phyloP scores from a whole-genome alignment of 1,140 invertebrate species.

The Protaetia brevitarsis region DNA sequence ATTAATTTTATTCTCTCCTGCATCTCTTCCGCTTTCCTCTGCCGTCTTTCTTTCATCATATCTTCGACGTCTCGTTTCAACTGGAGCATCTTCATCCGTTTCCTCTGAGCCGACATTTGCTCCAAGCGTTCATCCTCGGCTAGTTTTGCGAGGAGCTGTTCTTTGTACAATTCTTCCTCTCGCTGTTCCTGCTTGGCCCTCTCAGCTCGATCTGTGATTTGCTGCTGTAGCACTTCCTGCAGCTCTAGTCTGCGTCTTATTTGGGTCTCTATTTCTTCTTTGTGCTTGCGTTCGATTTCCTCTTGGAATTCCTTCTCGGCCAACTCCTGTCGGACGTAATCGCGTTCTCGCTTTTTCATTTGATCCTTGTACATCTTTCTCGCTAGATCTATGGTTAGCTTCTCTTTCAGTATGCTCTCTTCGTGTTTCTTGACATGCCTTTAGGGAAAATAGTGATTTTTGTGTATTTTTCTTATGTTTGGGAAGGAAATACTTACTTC shows the following conservation, averaged over 20 bases:
- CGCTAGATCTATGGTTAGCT: background rate
- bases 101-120: conserved; percentile 43
- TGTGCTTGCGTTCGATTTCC: background rate
- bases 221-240: background rate
- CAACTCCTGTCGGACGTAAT: background rate
- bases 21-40: conserved; percentile 42
- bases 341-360: background rate
- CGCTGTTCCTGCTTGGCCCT: conserved; percentile 27
- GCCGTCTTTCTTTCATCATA: conserved; percentile 41
- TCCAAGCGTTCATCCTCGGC: conserved; percentile 44
- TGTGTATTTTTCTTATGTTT: background rate
- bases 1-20: conserved; percentile 37
- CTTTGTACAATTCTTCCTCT: conserved; percentile 37
- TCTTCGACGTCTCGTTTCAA: conserved; percentile 41
- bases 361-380: background rate
- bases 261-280: background rate
- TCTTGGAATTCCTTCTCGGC: background rate
- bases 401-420: background rate
- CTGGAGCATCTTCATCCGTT: conserved; percentile 43
- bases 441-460: background rate
- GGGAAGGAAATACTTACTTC: background rate
- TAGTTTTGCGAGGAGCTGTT: conserved; percentile 41
- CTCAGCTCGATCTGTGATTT: background rate
- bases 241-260: background rate
- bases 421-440: background rate